phyloP scores from a whole-genome alignment of 2,797 vertebrate species.

The Huso huso region DNA sequence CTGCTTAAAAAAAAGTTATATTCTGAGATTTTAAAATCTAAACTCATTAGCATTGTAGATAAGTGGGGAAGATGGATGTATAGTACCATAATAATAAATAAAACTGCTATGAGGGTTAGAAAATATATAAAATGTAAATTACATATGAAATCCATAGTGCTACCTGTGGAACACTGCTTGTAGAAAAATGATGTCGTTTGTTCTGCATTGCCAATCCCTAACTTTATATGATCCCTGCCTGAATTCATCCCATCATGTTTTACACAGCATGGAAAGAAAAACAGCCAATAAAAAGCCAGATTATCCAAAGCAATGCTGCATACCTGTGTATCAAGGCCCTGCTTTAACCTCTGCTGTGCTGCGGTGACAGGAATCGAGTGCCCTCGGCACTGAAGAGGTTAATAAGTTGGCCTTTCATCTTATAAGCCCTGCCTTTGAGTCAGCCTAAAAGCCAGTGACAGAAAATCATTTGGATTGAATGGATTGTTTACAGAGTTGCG shows the following conservation, averaged over 20 bases:
- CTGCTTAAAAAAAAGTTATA: too few species aligned
- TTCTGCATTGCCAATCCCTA: slow-evolving; percentile 3
- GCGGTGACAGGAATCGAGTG: slow-evolving; percentile 35
- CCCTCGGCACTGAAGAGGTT: slow-evolving; percentile 36
- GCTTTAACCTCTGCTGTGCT: slow-evolving; percentile 34
- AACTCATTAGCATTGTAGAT: too few species aligned
- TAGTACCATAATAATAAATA: background rate
- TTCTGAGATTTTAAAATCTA: too few species aligned
- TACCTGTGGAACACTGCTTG: background rate
- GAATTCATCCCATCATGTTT: background rate
- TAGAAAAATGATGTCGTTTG: background rate
- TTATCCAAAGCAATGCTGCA: slow-evolving; percentile 33
- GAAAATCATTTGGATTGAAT: slow-evolving; percentile 44
- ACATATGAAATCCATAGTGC: slow-evolving; percentile 1
- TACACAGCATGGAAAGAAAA: slow-evolving; percentile 8
- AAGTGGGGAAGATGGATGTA: too few species aligned
- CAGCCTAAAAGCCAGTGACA: slow-evolving; percentile 35
- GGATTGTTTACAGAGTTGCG: slow-evolving; percentile 26
- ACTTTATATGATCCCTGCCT: background rate
- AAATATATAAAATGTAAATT: background rate
- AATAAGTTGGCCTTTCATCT: slow-evolving; percentile 37
- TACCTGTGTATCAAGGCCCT: slow-evolving; percentile 33
- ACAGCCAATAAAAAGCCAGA: slow-evolving; percentile 29
- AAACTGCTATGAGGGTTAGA: background rate
- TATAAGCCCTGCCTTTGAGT: slow-evolving; percentile 32